A percentile compares a stretch with the other conserved stretches of the same genome.
These are phyloP conservation scores for Ypsolopha sequella DNA, from an alignment of 2,888 invertebrate genomes.

Conservation along the genomic window DNA sequence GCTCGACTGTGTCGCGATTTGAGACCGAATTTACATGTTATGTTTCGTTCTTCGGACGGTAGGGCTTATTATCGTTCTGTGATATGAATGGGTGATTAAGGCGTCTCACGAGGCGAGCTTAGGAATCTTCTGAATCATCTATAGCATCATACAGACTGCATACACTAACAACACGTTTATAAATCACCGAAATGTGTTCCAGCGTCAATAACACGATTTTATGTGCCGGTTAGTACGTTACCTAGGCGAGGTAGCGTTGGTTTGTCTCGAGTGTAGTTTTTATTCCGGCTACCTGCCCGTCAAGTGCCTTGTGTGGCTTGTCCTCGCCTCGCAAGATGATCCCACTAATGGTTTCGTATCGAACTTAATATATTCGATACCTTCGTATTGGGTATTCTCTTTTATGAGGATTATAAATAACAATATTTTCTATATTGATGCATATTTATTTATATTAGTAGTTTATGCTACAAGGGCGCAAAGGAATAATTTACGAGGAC, in stretches of 20 bases:
- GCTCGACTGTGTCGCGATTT: constrained; percentile 62
- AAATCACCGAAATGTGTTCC: background rate
- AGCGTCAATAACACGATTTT: background rate
- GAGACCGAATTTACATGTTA: constrained; percentile 66
- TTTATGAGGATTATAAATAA: no score
- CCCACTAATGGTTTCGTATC: constrained; percentile 10
- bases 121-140: no score
- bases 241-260: constrained; percentile 58
- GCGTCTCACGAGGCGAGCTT: constrained; percentile 18
- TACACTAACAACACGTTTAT: no score
- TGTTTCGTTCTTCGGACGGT: constrained; percentile 58
- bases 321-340: constrained; percentile 27
- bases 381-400: no score
- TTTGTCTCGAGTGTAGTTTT: constrained; percentile 62
- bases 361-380: background rate
- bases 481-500: no score
- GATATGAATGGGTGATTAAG: constrained; percentile 57
- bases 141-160: no score
- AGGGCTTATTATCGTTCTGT: constrained; percentile 52
- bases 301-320: constrained; percentile 23
- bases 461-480: no score
- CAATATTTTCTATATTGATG: no score
- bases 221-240: constrained; percentile 24
- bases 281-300: constrained; percentile 59
- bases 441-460: no score